Conservation (phyloP, 2,113 vertebrate species). For the Aphyosemion australe region DNA sequence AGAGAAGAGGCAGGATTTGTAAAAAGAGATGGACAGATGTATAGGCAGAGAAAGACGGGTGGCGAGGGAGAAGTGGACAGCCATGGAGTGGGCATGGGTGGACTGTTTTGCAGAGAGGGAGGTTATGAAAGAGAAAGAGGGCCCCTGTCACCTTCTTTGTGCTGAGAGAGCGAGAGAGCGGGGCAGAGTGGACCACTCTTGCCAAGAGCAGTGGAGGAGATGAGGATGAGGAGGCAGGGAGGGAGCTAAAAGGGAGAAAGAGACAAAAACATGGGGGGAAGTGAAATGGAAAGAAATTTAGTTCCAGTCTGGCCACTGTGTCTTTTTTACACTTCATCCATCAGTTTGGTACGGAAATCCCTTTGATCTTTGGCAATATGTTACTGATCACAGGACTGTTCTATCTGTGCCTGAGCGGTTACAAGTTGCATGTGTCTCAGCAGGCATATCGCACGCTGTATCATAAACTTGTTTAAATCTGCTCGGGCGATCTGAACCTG, state of each 20-base stretch:
- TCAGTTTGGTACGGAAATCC: constrained; percentile 55
- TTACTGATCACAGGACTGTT: constrained; percentile 10
- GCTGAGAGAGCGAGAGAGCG: constrained; percentile 53
- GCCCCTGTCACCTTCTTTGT: constrained; percentile 77
- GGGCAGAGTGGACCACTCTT: constrained; percentile 47
- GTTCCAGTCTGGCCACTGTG: constrained; percentile 62
- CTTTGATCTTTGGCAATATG: constrained; percentile 49
- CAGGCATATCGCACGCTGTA: constrained; percentile 44
- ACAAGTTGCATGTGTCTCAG: constrained; percentile 39
- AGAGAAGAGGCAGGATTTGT: constrained; percentile 52
- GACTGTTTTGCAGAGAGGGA: constrained; percentile 72
- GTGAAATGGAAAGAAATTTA: constrained; percentile 68
- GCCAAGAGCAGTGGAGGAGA: constrained; percentile 44
- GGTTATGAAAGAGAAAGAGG: constrained; percentile 64
- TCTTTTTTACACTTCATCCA: constrained; percentile 65
- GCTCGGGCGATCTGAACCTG: constrained; percentile 29
- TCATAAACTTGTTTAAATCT: constrained; percentile 60
- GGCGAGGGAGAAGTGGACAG: constrained; percentile 55
- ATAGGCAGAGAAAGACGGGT: constrained; percentile 56
- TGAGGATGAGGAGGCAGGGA: constrained; percentile 41
- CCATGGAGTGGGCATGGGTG: constrained; percentile 65
- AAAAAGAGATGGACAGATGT: constrained; percentile 59
- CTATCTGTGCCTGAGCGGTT: no score
- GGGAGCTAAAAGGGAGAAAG: constrained; percentile 16
- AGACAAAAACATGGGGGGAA: constrained; percentile 47